Evolutionary conservation across 2,797 vertebrate genomes (phyloP), one percentile per base, ranked within the genome.

Genomic region (Cheirogaleus major): DNA sequence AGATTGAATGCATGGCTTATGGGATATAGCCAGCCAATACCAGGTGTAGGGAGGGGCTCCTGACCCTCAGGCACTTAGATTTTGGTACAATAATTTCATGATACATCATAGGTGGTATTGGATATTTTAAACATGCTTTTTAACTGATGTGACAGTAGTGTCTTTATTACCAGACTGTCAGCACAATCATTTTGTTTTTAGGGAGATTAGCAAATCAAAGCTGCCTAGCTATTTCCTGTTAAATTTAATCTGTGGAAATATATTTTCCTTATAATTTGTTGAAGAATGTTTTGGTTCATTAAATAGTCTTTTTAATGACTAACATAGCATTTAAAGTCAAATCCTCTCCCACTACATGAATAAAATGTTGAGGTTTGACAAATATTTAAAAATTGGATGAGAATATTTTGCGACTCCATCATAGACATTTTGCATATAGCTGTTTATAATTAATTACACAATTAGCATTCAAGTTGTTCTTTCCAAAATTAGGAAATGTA

Each of bases 1-100:
- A 93, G 67, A 85, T 75, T 81, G 86, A 96, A 78, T 95, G 75
- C 30, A 11, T 91, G 86, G 79, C 88, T 96, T 59, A 0, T 92
- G 50, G 82, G 48, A 18, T 78, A 81, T 18, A 65, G 91, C 63
- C 82, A 89, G 50, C 55, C 50, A 91, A 2, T 23, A 27, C 67
- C 83, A 81, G 2, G 27, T 22, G 17, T 35, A 17, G 23, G 27
- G 13, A 84, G 67, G 23, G 50, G 23, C 30, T 91, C 76, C 48
- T 80, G 27, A 61, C 27, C 35, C 20, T 67, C 12, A 13, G 20
- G 18, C 8, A 15, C 86, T 73, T 94, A 57, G 72, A 86, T 89
- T 93, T 95, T 91, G 86, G 61, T 63, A 35, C 18, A 81, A 0
- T 55, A 70, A 89, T 96, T 96, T 83, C 0, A 59, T 81, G 89